Percentiles rank a stretch among this genome's conserved stretches.
Evolutionary conservation across 2,888 invertebrate genomes (phyloP).

Genomic region (Byasa hedistus): DNA sequence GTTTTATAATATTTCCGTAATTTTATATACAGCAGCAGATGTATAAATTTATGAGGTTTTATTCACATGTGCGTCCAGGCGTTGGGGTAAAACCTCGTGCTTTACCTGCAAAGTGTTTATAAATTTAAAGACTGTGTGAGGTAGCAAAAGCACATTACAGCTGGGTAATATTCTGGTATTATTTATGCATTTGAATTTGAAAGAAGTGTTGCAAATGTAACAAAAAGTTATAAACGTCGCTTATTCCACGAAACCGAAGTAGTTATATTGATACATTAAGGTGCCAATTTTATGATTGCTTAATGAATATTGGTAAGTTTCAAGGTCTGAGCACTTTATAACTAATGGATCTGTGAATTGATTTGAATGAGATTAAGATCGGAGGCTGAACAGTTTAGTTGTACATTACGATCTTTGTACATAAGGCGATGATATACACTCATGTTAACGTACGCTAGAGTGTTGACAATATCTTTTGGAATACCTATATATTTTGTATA

Average conservation of each 20-base stretch:
- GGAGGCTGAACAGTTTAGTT: constrained; percentile 37
- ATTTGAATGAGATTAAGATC: constrained; percentile 21
- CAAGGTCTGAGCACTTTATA: constrained; percentile 28
- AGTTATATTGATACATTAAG: constrained; percentile 19
- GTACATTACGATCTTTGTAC: constrained; percentile 60
- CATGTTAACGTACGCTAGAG: constrained; percentile 66
- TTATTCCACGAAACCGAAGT: constrained; percentile 28
- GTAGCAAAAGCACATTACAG: not conserved
- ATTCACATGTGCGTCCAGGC: constrained; percentile 14
- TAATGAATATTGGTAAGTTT: constrained; percentile 16
- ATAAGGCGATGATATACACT: constrained; percentile 65
- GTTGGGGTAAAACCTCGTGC: not conserved
- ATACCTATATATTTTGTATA: constrained; percentile 79
- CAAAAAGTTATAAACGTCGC: constrained; percentile 1
- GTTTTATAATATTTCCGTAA: not conserved
- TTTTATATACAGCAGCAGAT: not conserved
- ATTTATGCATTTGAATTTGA: not conserved
- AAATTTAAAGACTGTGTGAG: not conserved
- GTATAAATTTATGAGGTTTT: not conserved
- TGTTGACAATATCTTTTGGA: constrained; percentile 79
- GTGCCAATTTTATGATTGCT: constrained; percentile 24
- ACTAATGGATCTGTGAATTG: constrained; percentile 38
- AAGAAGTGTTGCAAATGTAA: constrained; percentile 14
- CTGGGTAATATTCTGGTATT: not conserved
- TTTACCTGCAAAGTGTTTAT: not conserved